Evolutionary conservation across 2,888 invertebrate species (phyloP).

Genomic region (Andrena chrysosceles): DNA sequence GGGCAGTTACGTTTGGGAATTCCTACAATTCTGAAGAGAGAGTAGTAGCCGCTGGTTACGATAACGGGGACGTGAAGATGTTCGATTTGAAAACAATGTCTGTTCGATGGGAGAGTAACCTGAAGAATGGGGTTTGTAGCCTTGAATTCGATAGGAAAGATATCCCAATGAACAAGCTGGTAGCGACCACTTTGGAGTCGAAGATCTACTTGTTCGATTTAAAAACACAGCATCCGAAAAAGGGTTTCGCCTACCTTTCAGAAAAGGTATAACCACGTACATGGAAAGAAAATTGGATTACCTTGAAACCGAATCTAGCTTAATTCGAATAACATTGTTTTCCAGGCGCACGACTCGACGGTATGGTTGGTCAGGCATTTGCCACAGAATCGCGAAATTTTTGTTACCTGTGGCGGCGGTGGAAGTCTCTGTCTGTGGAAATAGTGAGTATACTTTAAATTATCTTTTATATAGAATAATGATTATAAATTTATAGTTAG

Average conservation of each 20-base stretch:
- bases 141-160: conserved; percentile 97
- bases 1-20: conserved; percentile 97
- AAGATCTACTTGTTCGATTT: conserved; percentile 96
- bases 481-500: too few relatives aligned
- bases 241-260: conserved; percentile 91
- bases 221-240: conserved; percentile 93
- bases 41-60: conserved; percentile 95
- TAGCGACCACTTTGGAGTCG: conserved; percentile 95
- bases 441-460: conserved; percentile 94
- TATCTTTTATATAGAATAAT: too few relatives aligned
- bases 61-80: conserved; percentile 98
- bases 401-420: conserved; percentile 95
- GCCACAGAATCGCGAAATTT: conserved; percentile 97
- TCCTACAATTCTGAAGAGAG: conserved; percentile 95
- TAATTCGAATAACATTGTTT: neutral
- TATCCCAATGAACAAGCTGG: conserved; percentile 97
- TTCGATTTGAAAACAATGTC: conserved; percentile 95
- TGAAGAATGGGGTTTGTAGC: conserved; percentile 96
- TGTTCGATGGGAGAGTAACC: conserved; percentile 95
- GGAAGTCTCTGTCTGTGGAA: conserved; percentile 98
- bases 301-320: conserved; percentile 86
- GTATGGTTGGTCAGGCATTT: conserved; percentile 95
- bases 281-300: conserved; percentile 87
- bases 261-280: conserved; percentile 86
- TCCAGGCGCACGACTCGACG: conserved; percentile 89